Percentiles rank a stretch among this genome's conserved stretches.
Conservation (phyloP, 2,888 invertebrate genomes). For the Drosophila parthenogenetica region DNA sequence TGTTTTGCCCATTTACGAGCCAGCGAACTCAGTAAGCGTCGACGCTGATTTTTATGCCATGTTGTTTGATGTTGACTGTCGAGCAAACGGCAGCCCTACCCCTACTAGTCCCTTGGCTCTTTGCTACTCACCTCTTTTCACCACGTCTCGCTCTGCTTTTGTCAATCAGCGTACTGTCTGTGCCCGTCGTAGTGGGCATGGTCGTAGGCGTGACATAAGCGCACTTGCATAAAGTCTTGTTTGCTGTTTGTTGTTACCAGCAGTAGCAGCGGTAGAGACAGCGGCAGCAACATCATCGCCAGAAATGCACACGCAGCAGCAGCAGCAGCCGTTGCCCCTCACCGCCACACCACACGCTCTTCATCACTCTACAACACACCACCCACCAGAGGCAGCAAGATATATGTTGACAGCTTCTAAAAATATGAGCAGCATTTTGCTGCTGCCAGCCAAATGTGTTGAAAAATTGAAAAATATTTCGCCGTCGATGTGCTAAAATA, state of each 20-base stretch:
- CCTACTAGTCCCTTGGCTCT: slow-evolving; percentile 24
- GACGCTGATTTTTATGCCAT: slow-evolving; percentile 73
- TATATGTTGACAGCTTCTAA: slow-evolving; percentile 77
- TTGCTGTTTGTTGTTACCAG: slow-evolving; percentile 42
- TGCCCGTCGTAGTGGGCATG: slow-evolving; percentile 31
- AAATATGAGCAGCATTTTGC: slow-evolving; percentile 78
- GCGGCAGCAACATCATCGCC: slow-evolving; percentile 64
- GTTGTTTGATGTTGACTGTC: slow-evolving; percentile 68
- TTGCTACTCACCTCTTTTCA: neutral
- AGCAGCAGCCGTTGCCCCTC: slow-evolving; percentile 9
- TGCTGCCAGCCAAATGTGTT: slow-evolving; percentile 78
- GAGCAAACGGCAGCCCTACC: slow-evolving; percentile 16
- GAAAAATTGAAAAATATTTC: slow-evolving; percentile 80
- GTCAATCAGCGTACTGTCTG: slow-evolving; percentile 61
- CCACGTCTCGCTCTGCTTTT: slow-evolving; percentile 42
- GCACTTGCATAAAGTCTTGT: slow-evolving; percentile 68
- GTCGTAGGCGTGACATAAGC: slow-evolving; percentile 45
- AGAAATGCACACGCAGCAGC: slow-evolving; percentile 73
- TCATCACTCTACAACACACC: neutral
- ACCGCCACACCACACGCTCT: neutral
- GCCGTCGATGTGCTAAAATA: slow-evolving; percentile 77
- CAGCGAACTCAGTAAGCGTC: slow-evolving; percentile 61
- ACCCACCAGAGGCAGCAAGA: slow-evolving; percentile 45
- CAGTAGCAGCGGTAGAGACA: slow-evolving; percentile 7
- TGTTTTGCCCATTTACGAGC: slow-evolving; percentile 79